Base-by-base conservation (phyloP, 2,113 vertebrate species). In the Chloropsis hardwickii region DNA sequence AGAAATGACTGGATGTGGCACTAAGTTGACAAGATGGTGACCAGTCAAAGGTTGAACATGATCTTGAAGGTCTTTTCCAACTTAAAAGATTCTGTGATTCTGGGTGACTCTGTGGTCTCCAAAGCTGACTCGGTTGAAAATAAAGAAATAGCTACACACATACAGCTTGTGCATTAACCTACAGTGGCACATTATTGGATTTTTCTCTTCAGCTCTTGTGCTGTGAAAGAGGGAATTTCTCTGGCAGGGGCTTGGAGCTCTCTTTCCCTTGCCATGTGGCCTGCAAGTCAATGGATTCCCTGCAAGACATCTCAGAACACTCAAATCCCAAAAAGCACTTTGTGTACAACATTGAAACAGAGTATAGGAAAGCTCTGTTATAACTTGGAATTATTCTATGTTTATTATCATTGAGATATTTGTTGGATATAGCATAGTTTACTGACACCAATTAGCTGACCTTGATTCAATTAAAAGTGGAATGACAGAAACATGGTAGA, bases 251-350 rank as follows among this genome's bases (percentile, higher is more conserved):
- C 60, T 65, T 31, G 33, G 28, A 82, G 11, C 18, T 44, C 69
- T 28, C 3, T 25, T 85, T 89, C 65, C 65, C 47, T 77, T 70
- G 31, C 6, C 7, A 29, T 0, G 0, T 25, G 28, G 11, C 8
- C 37, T 53, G 2, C 47, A 22, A 21, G 7, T 4, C 45, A 37
- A 21, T 3, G 13, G 19, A 42, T 62, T 19, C 35, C 24, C 64
- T 66, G 33, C 35, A 50, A 53, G 22, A 83, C 5, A 31, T 44
- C n/a, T 81, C 42, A 74, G 42, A 81, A 22, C 13, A 10, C 22
- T 72, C 5, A 25, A 40, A 14, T 31, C 37, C 39, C 3, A 0
- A 84, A 76, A 89, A 56, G 0, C 3, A 25, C 40, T 72, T 76
- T 57, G 21, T 33, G 4, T 33, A 60, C 35, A 20, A 14, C 28